These are phyloP conservation scores for Phylloscopus collybita DNA, from an alignment of 2,797 vertebrate genomes.

Conservation along the genomic window DNA sequence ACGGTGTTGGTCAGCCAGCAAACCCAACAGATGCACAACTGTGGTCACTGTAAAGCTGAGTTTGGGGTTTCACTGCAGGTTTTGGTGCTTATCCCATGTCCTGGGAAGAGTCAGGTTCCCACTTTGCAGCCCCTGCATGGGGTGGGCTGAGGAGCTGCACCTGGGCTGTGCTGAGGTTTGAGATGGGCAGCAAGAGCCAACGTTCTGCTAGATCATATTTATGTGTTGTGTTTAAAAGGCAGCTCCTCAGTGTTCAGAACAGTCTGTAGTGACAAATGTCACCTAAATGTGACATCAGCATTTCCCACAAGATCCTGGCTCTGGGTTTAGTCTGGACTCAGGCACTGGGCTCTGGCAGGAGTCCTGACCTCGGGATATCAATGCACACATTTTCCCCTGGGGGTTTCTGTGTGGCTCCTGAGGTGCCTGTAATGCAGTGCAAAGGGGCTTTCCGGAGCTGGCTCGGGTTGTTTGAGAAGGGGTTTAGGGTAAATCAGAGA, in stretches of 20 bases:
- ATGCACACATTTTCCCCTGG: neutral
- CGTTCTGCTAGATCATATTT: neutral
- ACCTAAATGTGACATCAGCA: neutral
- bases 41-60: fast-evolving
- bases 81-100: fast-evolving
- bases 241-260: neutral
- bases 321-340: neutral
- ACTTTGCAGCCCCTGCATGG: fast-evolving
- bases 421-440: neutral
- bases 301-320: neutral
- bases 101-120: neutral
- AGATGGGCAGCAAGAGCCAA: neutral
- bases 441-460: neutral
- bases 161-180: neutral
- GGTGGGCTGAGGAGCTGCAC: neutral
- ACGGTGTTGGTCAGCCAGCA: neutral
- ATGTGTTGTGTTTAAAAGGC: neutral
- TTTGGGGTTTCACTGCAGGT: neutral
- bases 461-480: neutral
- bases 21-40: neutral
- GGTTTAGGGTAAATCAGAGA: neutral
- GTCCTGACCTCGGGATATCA: neutral
- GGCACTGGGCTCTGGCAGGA: neutral
- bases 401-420: neutral
- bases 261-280: neutral